Conservation (phyloP, 1,140 invertebrate genomes). For the Heliconius congener region DNA sequence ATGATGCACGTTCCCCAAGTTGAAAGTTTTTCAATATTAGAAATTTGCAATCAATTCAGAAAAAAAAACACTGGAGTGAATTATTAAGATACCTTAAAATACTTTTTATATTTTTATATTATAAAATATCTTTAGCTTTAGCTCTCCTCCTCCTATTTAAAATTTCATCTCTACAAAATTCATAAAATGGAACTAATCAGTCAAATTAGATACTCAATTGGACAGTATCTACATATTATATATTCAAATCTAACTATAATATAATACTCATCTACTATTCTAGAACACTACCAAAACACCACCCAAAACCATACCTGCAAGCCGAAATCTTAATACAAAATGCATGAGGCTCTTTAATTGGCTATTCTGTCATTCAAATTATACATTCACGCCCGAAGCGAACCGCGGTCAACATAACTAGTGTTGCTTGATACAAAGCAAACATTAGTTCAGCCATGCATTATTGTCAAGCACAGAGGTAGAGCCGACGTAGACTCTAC, state of each 20-base stretch:
- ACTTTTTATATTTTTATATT: too few relatives aligned
- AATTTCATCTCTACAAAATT: not conserved
- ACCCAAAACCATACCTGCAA: slow-evolving; percentile 20
- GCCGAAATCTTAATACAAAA: slow-evolving; percentile 62
- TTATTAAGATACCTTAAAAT: too few relatives aligned
- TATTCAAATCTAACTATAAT: not conserved
- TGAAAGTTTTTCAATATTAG: too few relatives aligned
- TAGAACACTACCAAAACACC: not conserved
- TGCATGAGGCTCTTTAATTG: slow-evolving; percentile 77
- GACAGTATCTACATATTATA: not conserved
- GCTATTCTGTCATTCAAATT: slow-evolving; percentile 71
- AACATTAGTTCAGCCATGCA: slow-evolving; percentile 80
- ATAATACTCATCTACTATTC: not conserved
- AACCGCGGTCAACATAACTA: slow-evolving; percentile 70
- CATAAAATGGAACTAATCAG: too few relatives aligned
- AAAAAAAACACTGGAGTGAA: too few relatives aligned
- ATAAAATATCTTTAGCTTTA: too few relatives aligned
- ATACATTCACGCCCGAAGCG: slow-evolving; percentile 76
- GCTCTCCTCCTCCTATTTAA: too few relatives aligned
- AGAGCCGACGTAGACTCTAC: slow-evolving; percentile 40
- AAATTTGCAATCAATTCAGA: too few relatives aligned
- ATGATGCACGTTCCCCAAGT: too few relatives aligned
- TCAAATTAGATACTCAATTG: not conserved
- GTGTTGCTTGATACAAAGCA: slow-evolving; percentile 76
- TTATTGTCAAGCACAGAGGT: slow-evolving; percentile 79